Conservation (phyloP, 2,113 vertebrate species). For the Corydoras sp. region DNA sequence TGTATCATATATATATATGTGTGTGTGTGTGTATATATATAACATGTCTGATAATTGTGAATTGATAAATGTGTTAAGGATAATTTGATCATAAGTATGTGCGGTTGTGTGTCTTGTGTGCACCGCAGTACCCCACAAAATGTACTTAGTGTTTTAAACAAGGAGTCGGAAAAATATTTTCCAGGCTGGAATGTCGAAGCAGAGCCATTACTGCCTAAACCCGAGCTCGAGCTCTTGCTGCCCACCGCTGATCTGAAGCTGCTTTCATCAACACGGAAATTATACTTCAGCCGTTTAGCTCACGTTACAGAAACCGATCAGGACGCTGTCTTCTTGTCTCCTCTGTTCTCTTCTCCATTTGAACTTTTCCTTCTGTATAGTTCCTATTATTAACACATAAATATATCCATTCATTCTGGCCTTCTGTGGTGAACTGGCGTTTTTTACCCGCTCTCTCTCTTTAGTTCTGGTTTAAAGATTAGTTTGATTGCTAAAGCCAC, state of each 20-base stretch:
- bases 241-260: background rate
- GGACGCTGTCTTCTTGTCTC: background rate
- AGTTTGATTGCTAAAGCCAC: too few species aligned
- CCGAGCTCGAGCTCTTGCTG: background rate
- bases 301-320: background rate
- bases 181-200: background rate
- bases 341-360: background rate
- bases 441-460: too few species aligned
- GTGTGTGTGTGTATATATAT: too few species aligned
- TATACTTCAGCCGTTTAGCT: background rate
- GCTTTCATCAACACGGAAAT: conserved; percentile 4
- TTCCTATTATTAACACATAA: too few species aligned
- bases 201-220: background rate
- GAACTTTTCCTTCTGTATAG: background rate
- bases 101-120: conserved; percentile 35
- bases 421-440: too few species aligned
- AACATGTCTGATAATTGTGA: background rate
- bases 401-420: too few species aligned
- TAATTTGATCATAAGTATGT: conserved; percentile 30
- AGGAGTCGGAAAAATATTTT: conserved; percentile 39
- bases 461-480: too few species aligned
- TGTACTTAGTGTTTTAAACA: conserved; percentile 41
- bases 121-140: conserved; percentile 25
- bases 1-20: too few species aligned
- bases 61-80: conserved; percentile 48